Percentiles rank a stretch among this genome's conserved stretches.
Conservation (phyloP, 2,113 vertebrate species). For the Muntiacus reevesi region DNA sequence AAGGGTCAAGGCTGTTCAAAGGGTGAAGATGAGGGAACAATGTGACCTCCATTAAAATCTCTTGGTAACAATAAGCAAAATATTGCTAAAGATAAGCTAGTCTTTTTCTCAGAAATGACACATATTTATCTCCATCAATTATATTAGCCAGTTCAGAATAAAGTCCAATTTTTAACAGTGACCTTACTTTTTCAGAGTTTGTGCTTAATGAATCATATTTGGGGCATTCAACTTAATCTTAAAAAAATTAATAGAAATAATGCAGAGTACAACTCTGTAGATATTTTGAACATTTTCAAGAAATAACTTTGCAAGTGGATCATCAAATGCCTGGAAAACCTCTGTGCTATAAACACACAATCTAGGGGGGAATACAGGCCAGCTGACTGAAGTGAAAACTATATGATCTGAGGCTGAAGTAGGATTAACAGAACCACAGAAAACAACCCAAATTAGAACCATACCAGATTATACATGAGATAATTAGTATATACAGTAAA, state of each 20-base stretch:
- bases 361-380: background rate
- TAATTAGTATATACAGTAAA: background rate
- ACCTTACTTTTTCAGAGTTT: constrained; percentile 3
- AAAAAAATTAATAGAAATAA: background rate
- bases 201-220: constrained; percentile 16
- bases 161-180: constrained; percentile 1
- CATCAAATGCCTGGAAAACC: background rate
- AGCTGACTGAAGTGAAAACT: background rate
- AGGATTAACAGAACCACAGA: background rate
- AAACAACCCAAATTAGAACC: background rate
- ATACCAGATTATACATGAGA: background rate
- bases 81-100: background rate
- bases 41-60: background rate
- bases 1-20: background rate
- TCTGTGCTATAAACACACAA: background rate
- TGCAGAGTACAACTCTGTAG: background rate
- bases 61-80: background rate
- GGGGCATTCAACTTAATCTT: background rate
- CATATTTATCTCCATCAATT: background rate
- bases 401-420: background rate
- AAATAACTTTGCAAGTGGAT: background rate
- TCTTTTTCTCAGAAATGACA: constrained; percentile 23
- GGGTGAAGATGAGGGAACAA: background rate
- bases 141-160: background rate
- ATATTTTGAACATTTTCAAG: background rate